phyloP scores from a whole-genome alignment of 2,797 vertebrate genomes.

The Coregonus ussuriensis region DNA sequence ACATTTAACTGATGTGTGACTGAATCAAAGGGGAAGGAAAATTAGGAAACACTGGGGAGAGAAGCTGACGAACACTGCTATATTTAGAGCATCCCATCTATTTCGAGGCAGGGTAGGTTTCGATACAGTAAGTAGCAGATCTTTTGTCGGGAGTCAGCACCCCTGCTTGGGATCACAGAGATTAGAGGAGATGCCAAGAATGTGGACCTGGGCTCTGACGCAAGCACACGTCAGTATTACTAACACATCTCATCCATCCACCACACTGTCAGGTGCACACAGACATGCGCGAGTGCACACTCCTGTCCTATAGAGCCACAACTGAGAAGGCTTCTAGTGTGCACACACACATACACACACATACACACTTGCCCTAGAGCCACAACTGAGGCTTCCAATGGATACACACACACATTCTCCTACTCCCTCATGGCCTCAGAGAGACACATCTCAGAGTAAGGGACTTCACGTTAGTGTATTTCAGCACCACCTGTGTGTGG shows the following conservation, averaged over 20 bases:
- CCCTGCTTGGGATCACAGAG: conserved; percentile 63
- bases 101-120: conserved; percentile 36
- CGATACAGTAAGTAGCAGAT: conserved; percentile 43
- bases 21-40: neutral
- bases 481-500: conserved; percentile 13
- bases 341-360: conserved; percentile 14
- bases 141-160: conserved; percentile 68
- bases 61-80: neutral
- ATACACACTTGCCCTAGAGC: conserved; percentile 10
- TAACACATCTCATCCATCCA: conserved; percentile 61
- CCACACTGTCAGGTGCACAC: neutral
- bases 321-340: neutral
- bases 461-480: neutral
- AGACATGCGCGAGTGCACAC: neutral
- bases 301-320: neutral
- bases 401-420: neutral
- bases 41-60: neutral
- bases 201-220: conserved; percentile 57
- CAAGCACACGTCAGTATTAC: conserved; percentile 45
- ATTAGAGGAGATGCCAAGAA: conserved; percentile 62
- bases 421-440: too few species aligned
- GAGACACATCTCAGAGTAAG: neutral
- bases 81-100: neutral
- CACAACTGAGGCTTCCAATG: too few species aligned
- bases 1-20: neutral